Conservation (phyloP, 2,113 vertebrate genomes). For the Sitta europaea region DNA sequence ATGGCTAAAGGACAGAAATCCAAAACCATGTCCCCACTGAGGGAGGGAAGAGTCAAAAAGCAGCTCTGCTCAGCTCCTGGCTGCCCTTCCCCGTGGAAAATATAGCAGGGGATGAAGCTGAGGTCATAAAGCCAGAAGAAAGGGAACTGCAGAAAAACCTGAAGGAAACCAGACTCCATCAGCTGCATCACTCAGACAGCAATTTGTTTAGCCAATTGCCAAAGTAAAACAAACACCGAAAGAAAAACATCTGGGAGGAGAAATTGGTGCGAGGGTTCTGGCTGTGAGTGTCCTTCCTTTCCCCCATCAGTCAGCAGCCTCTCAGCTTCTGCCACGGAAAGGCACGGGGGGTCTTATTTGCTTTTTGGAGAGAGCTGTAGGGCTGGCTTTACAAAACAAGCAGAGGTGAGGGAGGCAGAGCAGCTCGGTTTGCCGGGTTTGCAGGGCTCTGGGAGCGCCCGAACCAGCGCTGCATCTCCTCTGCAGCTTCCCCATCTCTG, state of each 20-base stretch:
- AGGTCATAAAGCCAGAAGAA: not conserved
- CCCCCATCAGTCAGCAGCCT: not conserved
- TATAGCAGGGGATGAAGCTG: not conserved
- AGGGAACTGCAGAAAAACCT: not conserved
- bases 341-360: not conserved
- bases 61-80: not conserved
- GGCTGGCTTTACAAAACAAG: not conserved
- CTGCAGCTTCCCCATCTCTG: not conserved
- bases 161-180: conserved; percentile 20
- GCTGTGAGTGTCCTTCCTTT: not conserved
- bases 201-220: conserved; percentile 7
- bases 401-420: not conserved
- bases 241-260: conserved; percentile 9
- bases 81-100: not conserved
- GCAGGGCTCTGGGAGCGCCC: too few species aligned
- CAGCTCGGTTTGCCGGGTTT: fast-evolving
- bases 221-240: conserved; percentile 11
- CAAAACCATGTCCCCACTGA: not conserved
- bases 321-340: not conserved
- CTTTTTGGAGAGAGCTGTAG: not conserved
- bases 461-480: too few species aligned
- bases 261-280: not conserved
- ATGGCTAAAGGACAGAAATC: not conserved
- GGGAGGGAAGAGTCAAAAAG: not conserved
- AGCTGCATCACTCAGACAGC: not conserved